phyloP scores from a whole-genome alignment of 2,888 invertebrate species.

The Hypselothyrea guttata region DNA sequence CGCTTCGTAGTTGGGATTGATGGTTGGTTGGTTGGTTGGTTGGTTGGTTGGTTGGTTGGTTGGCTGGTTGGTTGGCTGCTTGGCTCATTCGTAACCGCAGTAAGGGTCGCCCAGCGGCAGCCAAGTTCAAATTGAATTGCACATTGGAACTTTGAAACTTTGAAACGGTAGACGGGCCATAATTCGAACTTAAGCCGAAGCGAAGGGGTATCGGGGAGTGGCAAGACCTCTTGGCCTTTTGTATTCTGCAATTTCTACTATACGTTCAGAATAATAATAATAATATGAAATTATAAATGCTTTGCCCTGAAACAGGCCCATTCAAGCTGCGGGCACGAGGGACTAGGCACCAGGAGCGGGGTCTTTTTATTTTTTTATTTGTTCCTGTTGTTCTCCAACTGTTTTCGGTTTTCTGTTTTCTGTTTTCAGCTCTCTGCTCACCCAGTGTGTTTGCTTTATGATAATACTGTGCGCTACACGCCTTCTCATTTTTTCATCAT shows the following conservation, averaged over 20 bases:
- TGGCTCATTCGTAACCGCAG: conserved; percentile 54
- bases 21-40: conserved; percentile 21
- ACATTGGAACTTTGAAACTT: conserved; percentile 43
- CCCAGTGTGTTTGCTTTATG: conserved; percentile 63
- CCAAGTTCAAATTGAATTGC: conserved; percentile 72
- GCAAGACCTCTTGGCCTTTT: conserved; percentile 41
- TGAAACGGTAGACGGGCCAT: conserved; percentile 61
- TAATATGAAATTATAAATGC: conserved; percentile 71
- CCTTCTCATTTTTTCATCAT: conserved; percentile 14
- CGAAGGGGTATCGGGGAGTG: background rate
- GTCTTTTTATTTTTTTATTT: too few species aligned
- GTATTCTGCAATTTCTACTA: conserved; percentile 52
- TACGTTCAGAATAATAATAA: conserved; percentile 60
- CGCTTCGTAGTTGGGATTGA: background rate
- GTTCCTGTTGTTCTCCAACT: conserved; percentile 34
- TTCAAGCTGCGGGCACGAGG: too few species aligned
- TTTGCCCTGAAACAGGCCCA: conserved; percentile 7
- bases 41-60: conserved; percentile 19
- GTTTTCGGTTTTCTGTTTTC: conserved; percentile 17
- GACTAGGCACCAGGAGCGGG: conserved; percentile 1
- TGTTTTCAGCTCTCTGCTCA: background rate
- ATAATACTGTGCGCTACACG: conserved; percentile 52
- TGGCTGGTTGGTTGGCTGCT: conserved; percentile 15
- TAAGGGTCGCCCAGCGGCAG: conserved; percentile 66
- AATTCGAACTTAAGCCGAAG: conserved; percentile 59